phyloP scores from a whole-genome alignment of 2,113 vertebrate species.

The Rhea pennata region DNA sequence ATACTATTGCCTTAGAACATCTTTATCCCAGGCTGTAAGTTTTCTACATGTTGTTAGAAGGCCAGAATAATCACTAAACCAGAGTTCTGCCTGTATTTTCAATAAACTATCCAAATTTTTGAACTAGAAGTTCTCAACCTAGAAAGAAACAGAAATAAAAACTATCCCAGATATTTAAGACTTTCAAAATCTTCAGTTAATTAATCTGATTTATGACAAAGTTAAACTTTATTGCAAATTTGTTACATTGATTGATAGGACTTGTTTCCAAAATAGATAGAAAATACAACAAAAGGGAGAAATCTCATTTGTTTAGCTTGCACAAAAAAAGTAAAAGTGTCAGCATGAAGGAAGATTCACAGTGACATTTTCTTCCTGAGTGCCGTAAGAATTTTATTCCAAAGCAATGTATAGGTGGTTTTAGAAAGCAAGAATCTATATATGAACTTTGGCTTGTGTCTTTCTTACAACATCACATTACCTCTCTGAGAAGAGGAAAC shows the following conservation, averaged over 20 bases:
- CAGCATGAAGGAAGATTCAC: rapidly evolving
- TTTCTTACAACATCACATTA: not conserved
- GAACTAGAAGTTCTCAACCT: not conserved
- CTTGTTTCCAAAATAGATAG: not conserved
- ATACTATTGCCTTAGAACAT: not conserved
- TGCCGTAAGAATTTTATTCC: not conserved
- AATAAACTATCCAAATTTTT: not conserved
- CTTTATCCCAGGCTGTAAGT: not conserved
- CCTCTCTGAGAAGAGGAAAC: not conserved
- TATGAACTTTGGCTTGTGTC: not conserved
- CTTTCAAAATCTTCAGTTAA: not conserved
- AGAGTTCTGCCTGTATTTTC: not conserved
- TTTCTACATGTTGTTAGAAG: conserved; percentile 1
- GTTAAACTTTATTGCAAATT: not conserved
- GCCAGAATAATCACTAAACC: not conserved
- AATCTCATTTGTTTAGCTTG: not conserved
- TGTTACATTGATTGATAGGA: not conserved
- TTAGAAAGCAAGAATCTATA: not conserved
- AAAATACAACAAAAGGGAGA: not conserved
- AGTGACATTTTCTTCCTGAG: not conserved
- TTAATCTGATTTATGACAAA: not conserved
- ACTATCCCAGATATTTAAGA: not conserved
- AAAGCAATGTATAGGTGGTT: not conserved
- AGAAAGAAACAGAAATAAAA: not conserved
- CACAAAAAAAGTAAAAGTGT: not conserved